A percentile compares a stretch with the other conserved stretches of the same genome.
Conservation (phyloP, 2,888 invertebrate species). For the Alentia gelatinosa region DNA sequence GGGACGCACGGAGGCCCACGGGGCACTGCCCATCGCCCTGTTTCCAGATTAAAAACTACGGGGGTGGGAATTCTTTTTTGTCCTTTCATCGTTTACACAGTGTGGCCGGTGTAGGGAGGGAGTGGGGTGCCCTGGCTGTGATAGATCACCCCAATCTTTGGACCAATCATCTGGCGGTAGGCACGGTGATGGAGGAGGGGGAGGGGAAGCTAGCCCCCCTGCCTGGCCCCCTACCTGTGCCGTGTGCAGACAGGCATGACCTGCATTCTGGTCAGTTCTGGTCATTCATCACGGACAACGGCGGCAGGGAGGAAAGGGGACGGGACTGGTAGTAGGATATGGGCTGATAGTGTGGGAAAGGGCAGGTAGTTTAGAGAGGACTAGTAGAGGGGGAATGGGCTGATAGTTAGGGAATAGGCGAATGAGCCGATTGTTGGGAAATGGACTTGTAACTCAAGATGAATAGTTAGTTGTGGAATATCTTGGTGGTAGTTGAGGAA, state of each 20-base stretch:
- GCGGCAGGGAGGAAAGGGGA: neutral
- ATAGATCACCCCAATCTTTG: slow-evolving; percentile 12
- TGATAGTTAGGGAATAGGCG: neutral
- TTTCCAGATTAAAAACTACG: neutral
- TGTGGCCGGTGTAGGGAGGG: neutral
- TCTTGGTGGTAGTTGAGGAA: too few relatives aligned
- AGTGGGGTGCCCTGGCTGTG: neutral
- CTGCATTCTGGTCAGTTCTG: neutral
- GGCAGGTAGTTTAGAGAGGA: neutral
- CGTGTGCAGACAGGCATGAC: slow-evolving; percentile 5
- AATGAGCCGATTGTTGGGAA: too few relatives aligned
- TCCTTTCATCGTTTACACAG: neutral
- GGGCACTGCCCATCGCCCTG: neutral
- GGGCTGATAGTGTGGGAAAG: neutral
- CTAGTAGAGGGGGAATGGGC: neutral
- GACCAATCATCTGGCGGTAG: neutral
- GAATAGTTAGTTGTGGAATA: too few relatives aligned
- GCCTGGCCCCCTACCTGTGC: neutral
- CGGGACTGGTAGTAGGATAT: neutral
- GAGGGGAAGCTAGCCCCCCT: neutral
- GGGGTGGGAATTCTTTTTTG: neutral
- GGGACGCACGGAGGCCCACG: too few relatives aligned
- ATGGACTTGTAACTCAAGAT: too few relatives aligned
- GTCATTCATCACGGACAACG: neutral
- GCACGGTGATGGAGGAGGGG: neutral